Evolutionary conservation across 1,140 invertebrate species (phyloP).

Genomic region (Lordiphosa collinella): DNA sequence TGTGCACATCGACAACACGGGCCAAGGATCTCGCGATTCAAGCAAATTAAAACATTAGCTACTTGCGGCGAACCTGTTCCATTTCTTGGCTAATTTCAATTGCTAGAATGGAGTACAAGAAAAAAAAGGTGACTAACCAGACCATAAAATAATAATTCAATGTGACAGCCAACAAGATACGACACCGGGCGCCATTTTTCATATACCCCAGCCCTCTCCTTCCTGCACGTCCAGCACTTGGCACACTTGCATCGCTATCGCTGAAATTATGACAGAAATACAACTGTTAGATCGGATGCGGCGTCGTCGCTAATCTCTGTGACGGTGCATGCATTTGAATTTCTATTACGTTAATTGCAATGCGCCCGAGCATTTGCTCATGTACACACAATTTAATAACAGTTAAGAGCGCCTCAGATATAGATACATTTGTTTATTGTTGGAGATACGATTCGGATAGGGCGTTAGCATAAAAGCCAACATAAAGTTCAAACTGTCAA

Average conservation of each 20-base stretch:
- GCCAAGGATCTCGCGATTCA: slow-evolving; percentile 19
- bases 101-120: slow-evolving; percentile 15
- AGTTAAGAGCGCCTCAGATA: slow-evolving; percentile 35
- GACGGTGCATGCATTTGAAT: slow-evolving; percentile 61
- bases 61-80: slow-evolving; percentile 41
- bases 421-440: slow-evolving; percentile 52
- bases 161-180: slow-evolving; percentile 71
- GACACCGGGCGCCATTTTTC: slow-evolving; percentile 67
- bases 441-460: slow-evolving; percentile 32
- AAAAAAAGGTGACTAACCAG: slow-evolving; percentile 1
- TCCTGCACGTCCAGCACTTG: slow-evolving; percentile 20
- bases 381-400: slow-evolving; percentile 40
- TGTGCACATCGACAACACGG: neutral
- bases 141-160: slow-evolving; percentile 76
- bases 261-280: slow-evolving; percentile 64
- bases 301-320: slow-evolving; percentile 47
- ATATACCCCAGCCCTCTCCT: slow-evolving; percentile 27
- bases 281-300: slow-evolving; percentile 34
- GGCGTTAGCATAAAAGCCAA: slow-evolving; percentile 54
- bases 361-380: slow-evolving; percentile 42
- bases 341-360: slow-evolving; percentile 70
- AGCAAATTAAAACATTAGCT: slow-evolving; percentile 59
- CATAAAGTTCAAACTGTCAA: slow-evolving; percentile 63
- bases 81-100: slow-evolving; percentile 32
- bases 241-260: slow-evolving; percentile 64